Evolutionary conservation across 1,140 invertebrate species (phyloP).

Genomic region (Bombus cullumanus): DNA sequence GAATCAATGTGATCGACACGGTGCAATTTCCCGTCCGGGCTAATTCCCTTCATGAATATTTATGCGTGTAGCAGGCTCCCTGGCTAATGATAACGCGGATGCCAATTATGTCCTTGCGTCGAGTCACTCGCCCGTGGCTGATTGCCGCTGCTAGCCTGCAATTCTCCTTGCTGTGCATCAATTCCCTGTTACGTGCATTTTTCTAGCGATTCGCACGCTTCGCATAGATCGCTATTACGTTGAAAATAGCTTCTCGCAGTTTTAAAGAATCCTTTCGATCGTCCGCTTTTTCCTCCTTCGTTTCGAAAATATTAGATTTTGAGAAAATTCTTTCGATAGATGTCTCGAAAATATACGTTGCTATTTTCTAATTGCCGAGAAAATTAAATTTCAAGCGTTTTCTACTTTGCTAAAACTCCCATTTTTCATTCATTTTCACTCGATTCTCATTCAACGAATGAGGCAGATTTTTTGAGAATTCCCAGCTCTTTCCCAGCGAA

Average conservation of each 20-base stretch:
- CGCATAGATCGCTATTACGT: background rate
- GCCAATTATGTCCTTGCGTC: constrained; percentile 20
- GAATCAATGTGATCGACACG: background rate
- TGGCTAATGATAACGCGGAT: constrained; percentile 36
- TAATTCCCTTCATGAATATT: constrained; percentile 22
- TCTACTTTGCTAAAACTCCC: no score
- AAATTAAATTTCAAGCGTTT: no score
- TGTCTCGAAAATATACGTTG: no score
- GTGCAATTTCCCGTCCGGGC: constrained; percentile 1
- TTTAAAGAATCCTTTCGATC: background rate
- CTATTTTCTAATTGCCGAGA: no score
- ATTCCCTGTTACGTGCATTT: background rate
- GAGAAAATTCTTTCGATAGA: no score
- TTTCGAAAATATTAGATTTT: no score
- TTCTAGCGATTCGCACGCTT: no score
- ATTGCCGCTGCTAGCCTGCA: constrained; percentile 18
- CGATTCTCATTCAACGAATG: no score
- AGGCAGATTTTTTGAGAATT: no score
- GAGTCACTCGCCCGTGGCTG: constrained; percentile 5
- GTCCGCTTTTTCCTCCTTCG: no score
- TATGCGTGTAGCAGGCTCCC: constrained; percentile 19
- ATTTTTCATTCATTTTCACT: accelerated
- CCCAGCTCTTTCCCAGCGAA: no score
- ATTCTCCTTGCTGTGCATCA: background rate
- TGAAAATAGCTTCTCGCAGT: background rate